A percentile compares a stretch with the other conserved stretches of the same genome.
Evolutionary conservation across 2,888 invertebrate genomes (phyloP).

Genomic region (Pristionchus entomophagus): DNA sequence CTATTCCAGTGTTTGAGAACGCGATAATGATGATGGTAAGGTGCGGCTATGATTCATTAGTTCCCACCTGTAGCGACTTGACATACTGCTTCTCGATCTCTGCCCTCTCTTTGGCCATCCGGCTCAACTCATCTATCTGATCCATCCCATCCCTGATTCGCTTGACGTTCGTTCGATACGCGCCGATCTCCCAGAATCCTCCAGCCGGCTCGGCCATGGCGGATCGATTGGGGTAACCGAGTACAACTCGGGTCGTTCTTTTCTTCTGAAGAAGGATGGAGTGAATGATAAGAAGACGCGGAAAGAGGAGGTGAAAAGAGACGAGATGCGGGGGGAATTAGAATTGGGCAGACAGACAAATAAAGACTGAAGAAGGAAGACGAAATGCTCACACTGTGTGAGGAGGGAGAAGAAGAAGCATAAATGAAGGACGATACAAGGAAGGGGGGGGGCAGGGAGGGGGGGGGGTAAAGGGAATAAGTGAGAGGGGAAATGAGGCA

Average conservation of each 20-base stretch:
- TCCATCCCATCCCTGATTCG: conserved; percentile 61
- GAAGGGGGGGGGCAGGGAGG: not conserved
- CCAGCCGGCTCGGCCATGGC: conserved; percentile 19
- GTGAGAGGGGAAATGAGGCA: conserved; percentile 40
- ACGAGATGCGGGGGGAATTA: conserved; percentile 41
- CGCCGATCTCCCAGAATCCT: conserved; percentile 59
- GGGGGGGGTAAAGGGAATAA: not conserved
- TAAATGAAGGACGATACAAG: conserved; percentile 43
- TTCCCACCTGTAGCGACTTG: conserved; percentile 25
- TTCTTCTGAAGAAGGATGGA: conserved; percentile 18
- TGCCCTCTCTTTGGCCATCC: conserved; percentile 60
- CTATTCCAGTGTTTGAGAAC: too few species aligned
- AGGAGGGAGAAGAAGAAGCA: conserved; percentile 1
- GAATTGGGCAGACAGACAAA: conserved; percentile 40
- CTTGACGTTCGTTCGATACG: conserved; percentile 62
- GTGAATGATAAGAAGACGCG: conserved; percentile 23
- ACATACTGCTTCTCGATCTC: conserved; percentile 43
- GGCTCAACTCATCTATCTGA: conserved; percentile 60
- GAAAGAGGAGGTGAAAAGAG: conserved; percentile 39
- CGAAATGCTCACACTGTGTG: conserved; percentile 29
- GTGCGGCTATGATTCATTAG: too few species aligned
- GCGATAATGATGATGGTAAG: too few species aligned
- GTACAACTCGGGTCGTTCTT: conserved; percentile 29
- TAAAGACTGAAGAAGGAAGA: conserved; percentile 44
- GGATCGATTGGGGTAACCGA: not conserved